A percentile compares a stretch with the other conserved stretches of the same genome.
Evolutionary conservation across 2,797 vertebrate species (phyloP).

Genomic region (Enteromius argenteus): DNA sequence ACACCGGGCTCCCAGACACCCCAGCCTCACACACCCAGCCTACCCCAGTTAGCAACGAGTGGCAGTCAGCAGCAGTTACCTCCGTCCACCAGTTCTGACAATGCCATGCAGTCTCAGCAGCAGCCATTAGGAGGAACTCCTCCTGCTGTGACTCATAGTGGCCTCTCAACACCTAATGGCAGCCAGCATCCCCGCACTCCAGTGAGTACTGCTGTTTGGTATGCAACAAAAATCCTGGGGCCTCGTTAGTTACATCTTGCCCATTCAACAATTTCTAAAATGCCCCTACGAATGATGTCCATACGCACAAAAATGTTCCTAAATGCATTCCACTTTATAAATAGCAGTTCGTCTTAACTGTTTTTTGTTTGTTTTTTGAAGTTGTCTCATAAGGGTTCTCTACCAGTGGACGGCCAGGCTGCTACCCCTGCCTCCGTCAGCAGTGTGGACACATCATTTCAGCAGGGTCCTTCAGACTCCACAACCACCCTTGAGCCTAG

Average conservation of each 20-base stretch:
- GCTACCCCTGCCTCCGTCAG: conserved; percentile 91
- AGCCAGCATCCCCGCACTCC: conserved; percentile 91
- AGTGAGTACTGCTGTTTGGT: conserved; percentile 77
- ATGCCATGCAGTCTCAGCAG: conserved; percentile 78
- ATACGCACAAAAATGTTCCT: neutral
- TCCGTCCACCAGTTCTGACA: conserved; percentile 78
- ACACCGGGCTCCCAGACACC: conserved; percentile 87
- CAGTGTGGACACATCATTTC: conserved; percentile 88
- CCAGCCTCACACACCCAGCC: conserved; percentile 90
- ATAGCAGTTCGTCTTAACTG: neutral
- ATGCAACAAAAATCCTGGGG: neutral
- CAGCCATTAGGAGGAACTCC: conserved; percentile 78
- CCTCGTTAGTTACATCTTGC: neutral
- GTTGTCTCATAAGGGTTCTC: conserved; percentile 92
- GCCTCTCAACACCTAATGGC: conserved; percentile 78
- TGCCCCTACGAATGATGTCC: neutral
- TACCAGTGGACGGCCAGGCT: conserved; percentile 87
- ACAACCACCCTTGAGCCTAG: conserved; percentile 85
- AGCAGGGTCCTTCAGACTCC: conserved; percentile 82
- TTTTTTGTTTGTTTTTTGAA: conserved; percentile 56
- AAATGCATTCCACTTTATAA: neutral
- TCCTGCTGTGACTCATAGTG: conserved; percentile 78
- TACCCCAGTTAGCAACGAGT: conserved; percentile 76
- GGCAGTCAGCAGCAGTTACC: conserved; percentile 77
- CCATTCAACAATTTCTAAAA: neutral